Base-by-base conservation (phyloP, 2,797 vertebrate genomes). In the Oryzias dopingdopingensis region DNA sequence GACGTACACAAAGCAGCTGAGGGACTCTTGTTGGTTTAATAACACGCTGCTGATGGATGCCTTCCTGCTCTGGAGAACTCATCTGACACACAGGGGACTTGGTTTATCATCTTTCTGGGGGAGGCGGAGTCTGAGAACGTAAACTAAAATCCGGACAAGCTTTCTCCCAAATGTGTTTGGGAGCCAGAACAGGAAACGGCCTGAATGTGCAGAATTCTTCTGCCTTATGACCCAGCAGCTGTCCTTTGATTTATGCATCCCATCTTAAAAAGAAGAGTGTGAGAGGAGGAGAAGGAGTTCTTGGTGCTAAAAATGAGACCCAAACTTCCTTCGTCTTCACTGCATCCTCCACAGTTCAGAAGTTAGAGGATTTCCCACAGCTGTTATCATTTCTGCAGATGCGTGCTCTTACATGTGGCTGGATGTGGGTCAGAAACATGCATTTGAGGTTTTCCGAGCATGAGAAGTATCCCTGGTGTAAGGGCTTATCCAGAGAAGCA, bases 141-240 rank as follows among this genome's bases (percentile, higher is more conserved):
- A 66, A 24, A 29, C 42, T 52, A 37, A 61, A 53, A 77, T 72
- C 69, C 74, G 78, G 67, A 77, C 51, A 14, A 26, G 44, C 41
- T 14, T 37, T 44, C 56, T 57, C 6, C 1, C 45, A 20, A 42
- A 50, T 4, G n/a, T 20, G 61, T 65, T 69, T 75, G 50, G 65
- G 59, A 76, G 80, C 68, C 41, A 2, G 32, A 49, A 74, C 81
- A 87, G 86, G 86, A 91, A 88, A 85, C 84, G 65, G 63, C 69
- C 77, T 77, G 74, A 84, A 89, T 85, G 85, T 73, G 56, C 78
- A 62, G 79, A 76, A 90, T 88, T 89, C 83, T 78, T 72, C 29
- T 22, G 20, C 76, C 85, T 76, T 81, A 84, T 42, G 67, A 74
- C 75, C 51, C 13, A 42, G 69, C 74, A 87, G 81, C 86, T 88